Base-by-base conservation (phyloP, 2,113 vertebrate genomes). In the Hiodon alosoides region DNA sequence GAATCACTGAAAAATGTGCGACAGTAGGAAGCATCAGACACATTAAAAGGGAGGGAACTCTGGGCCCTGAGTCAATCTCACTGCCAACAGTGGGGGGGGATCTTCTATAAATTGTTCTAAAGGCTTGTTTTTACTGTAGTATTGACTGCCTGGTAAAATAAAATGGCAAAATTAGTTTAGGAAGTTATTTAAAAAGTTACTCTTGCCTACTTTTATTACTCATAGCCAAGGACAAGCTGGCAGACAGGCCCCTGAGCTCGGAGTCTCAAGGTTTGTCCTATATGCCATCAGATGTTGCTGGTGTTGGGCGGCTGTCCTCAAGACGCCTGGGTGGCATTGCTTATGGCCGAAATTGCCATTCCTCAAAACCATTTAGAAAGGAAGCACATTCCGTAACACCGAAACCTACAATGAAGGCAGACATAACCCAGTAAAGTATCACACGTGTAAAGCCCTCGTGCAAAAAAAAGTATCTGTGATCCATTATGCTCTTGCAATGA, bases 301-400 rank as follows among this genome's bases (percentile, higher is more conserved):
- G 59, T 69, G 81, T 78, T 60, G 77, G 77, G 67, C 65, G 81
- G 74, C 74, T 74, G 61, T 79, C 73, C 82, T 82, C 71, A 67
- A 76, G 74, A 77, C 55, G 68, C 62, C 58, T 90, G 89, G 76
- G 59, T 83, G 78, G 87, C 82, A 86, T 88, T 90, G 87, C 79
- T 79, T 82, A 83, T 81, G 77, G 79, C 80, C 81, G 72, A 87
- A 86, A 85, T 80, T 78, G 86, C 82, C 83, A 73, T 80, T 75
- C 79, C 84, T 80, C 81, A 79, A 78, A 84, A 81, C 84, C 67
- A 65, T 73, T 84, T 85, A 83, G 84, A 77, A 76, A 85, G 85
- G 85, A 88, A 89, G 87, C 83, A 79, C 77, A 80, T 85, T 77
- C 79, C 78, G 76, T 82, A 81, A 80, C 74, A 52, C 78, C 82